Percentiles rank a stretch among this genome's conserved stretches.
Evolutionary conservation across 2,888 invertebrate species (phyloP).

Genomic region (Cerastis leucographa): DNA sequence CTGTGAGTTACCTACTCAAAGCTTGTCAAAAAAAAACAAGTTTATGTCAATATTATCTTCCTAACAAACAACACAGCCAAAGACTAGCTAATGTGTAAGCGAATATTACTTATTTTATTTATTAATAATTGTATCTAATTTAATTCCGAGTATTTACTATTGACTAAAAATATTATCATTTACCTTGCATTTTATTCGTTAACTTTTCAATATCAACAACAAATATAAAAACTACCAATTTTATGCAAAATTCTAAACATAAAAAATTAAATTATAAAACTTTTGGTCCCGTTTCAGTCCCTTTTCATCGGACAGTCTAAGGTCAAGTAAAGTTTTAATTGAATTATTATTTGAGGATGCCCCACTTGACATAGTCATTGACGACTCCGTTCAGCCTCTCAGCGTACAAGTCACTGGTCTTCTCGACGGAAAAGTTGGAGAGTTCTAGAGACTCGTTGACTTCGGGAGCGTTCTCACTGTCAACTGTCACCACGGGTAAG

Average conservation of each 20-base stretch:
- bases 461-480: slow-evolving; percentile 71
- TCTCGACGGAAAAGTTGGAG: slow-evolving; percentile 64
- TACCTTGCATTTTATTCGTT: neutral
- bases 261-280: neutral
- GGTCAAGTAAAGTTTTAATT: neutral
- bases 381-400: slow-evolving; percentile 77
- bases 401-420: slow-evolving; percentile 70
- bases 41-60: neutral
- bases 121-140: neutral
- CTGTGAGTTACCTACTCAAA: neutral
- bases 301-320: neutral
- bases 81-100: neutral
- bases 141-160: slow-evolving; percentile 1
- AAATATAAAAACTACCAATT: neutral
- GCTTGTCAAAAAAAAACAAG: neutral
- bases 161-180: neutral
- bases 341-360: slow-evolving; percentile 40
- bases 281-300: neutral
- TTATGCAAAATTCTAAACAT: neutral
- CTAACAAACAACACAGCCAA: neutral
- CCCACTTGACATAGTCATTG: slow-evolving; percentile 76
- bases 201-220: neutral
- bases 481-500: slow-evolving; percentile 74
- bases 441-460: slow-evolving; percentile 65
- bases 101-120: neutral